A percentile compares a stretch with the other conserved stretches of the same genome.
Conservation (phyloP, 2,113 vertebrate species). For the Aix galericulata region DNA sequence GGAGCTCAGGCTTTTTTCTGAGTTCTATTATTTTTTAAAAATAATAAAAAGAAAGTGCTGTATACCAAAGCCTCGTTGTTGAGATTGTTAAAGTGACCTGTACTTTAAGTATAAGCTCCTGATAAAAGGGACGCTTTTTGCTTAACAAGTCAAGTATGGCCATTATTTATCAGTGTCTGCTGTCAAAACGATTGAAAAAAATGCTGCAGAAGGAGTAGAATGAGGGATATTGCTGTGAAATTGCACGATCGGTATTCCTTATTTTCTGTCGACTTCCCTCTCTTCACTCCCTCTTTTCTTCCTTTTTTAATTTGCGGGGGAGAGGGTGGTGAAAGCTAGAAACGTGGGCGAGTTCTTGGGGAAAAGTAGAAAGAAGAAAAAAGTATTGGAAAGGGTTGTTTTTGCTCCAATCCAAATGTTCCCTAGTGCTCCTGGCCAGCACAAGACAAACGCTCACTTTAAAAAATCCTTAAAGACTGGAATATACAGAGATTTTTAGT, state of each 20-base stretch:
- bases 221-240: slow-evolving; percentile 62
- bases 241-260: slow-evolving; percentile 58
- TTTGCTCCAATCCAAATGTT: slow-evolving; percentile 6
- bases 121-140: slow-evolving; percentile 64
- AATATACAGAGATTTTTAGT: slow-evolving; percentile 33
- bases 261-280: slow-evolving; percentile 57
- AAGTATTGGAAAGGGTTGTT: neutral
- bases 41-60: slow-evolving; percentile 65
- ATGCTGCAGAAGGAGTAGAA: slow-evolving; percentile 59
- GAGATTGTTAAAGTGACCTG: slow-evolving; percentile 66
- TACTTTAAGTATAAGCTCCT: slow-evolving; percentile 67
- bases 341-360: slow-evolving; percentile 15
- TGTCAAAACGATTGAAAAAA: slow-evolving; percentile 70
- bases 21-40: slow-evolving; percentile 60
- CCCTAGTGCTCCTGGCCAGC: neutral
- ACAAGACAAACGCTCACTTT: slow-evolving; percentile 11
- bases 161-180: slow-evolving; percentile 73
- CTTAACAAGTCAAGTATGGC: slow-evolving; percentile 67
- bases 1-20: slow-evolving; percentile 54
- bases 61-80: slow-evolving; percentile 74
- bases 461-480: slow-evolving; percentile 32
- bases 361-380: neutral
- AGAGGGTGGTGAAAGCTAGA: slow-evolving; percentile 51
- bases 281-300: slow-evolving; percentile 55
- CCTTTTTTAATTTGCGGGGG: slow-evolving; percentile 29